Percentiles rank a stretch among this genome's conserved stretches.
phyloP scores from a whole-genome alignment of 2,797 vertebrate species.

The Tokudaia muenninki region DNA sequence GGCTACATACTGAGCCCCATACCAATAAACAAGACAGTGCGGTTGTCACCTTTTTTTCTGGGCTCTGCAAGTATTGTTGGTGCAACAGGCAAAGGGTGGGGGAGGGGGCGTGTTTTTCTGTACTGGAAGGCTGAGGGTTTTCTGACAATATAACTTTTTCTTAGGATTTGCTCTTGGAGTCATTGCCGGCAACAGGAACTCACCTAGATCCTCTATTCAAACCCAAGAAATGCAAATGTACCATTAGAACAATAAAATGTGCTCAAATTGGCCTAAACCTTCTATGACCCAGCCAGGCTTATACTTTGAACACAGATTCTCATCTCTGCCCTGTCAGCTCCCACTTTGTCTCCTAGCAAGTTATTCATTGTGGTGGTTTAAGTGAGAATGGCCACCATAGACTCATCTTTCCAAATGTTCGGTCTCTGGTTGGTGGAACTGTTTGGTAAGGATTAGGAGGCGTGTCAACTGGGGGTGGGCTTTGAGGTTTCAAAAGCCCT shows the following conservation, averaged over 20 bases:
- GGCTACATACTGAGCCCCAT: background rate
- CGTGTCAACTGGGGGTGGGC: background rate
- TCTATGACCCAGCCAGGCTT: background rate
- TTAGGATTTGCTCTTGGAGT: constrained; percentile 25
- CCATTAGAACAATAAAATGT: background rate
- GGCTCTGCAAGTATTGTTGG: background rate
- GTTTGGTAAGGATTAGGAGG: background rate
- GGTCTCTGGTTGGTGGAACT: background rate
- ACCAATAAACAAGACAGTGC: background rate
- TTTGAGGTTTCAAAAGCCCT: background rate
- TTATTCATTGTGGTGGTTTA: background rate
- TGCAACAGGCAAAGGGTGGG: background rate
- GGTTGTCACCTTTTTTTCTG: background rate
- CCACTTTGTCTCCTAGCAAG: background rate
- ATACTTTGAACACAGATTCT: background rate
- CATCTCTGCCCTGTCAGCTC: background rate
- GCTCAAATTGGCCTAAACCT: background rate
- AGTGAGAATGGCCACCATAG: background rate
- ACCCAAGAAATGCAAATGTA: background rate
- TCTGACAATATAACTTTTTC: background rate
- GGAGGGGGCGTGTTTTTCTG: background rate
- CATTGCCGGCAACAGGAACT: background rate
- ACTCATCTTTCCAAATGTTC: background rate
- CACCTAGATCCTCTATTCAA: background rate
- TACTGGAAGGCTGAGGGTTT: background rate